Conservation (phyloP, 1,140 invertebrate genomes). For the Drosophila bifasciata region DNA sequence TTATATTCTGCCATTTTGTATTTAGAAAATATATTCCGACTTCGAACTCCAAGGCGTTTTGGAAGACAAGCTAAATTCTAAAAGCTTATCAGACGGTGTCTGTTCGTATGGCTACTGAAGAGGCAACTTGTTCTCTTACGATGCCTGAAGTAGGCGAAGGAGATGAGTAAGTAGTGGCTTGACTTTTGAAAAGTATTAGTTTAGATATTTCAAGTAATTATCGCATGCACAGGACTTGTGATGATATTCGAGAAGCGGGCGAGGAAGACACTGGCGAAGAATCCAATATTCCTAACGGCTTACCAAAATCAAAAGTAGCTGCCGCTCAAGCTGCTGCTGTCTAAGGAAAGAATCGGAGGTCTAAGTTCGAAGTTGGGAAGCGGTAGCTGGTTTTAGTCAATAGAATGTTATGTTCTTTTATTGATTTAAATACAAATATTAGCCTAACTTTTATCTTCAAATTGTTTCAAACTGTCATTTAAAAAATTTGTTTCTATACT, state of each 20-base stretch:
- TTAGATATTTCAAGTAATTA: neutral
- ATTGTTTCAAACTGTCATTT: too few relatives aligned
- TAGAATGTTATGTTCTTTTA: neutral
- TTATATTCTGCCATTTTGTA: too few relatives aligned
- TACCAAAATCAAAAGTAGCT: constrained; percentile 81
- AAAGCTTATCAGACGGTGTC: constrained; percentile 97
- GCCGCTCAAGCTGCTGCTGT: constrained; percentile 84
- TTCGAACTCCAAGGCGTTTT: constrained; percentile 99
- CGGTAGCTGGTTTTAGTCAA: constrained; percentile 87
- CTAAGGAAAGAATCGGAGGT: constrained; percentile 91
- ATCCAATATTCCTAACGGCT: constrained; percentile 81
- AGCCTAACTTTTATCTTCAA: too few relatives aligned
- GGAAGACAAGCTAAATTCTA: constrained; percentile 98
- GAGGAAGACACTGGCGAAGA: constrained; percentile 86
- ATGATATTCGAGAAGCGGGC: constrained; percentile 87
- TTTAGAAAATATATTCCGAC: constrained; percentile 98
- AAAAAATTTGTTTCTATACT: too few relatives aligned
- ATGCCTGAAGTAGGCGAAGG: constrained; percentile 91
- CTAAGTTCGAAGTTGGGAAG: constrained; percentile 91
- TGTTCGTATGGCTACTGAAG: constrained; percentile 97
- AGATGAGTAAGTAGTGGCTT: constrained; percentile 79
- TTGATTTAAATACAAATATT: neutral
- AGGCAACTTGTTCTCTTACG: constrained; percentile 95
- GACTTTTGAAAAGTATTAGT: neutral
- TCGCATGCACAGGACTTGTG: constrained; percentile 65